Evolutionary conservation across 2,888 invertebrate species (phyloP).

Genomic region (Philereme transversata): DNA sequence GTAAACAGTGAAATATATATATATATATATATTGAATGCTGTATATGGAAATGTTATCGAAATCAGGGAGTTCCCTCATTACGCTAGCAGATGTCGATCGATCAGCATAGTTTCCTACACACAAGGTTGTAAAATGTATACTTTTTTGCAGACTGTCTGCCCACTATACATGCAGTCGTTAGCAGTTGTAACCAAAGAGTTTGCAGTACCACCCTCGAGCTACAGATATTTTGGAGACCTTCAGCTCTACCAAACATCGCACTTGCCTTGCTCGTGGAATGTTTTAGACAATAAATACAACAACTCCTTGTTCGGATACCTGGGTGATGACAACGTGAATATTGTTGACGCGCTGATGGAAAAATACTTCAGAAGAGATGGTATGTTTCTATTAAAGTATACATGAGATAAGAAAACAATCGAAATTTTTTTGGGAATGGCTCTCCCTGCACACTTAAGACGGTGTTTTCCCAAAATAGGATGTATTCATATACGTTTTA

Average conservation of each 20-base stretch:
- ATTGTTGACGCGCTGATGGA: conserved; percentile 80
- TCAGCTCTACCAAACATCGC: conserved; percentile 71
- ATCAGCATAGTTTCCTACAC: too few relatives aligned
- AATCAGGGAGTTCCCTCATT: too few relatives aligned
- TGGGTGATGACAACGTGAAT: conserved; percentile 65
- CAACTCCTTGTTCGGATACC: conserved; percentile 74
- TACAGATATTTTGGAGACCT: conserved; percentile 75
- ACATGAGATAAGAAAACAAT: too few relatives aligned
- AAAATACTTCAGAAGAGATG: conserved; percentile 84
- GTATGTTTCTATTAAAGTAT: conserved; percentile 59
- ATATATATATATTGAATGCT: too few relatives aligned
- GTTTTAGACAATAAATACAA: conserved; percentile 83
- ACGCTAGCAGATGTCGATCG: too few relatives aligned
- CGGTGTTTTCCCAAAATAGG: too few relatives aligned
- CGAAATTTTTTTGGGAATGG: too few relatives aligned
- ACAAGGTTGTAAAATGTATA: too few relatives aligned
- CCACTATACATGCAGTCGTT: conserved; percentile 83
- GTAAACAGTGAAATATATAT: too few relatives aligned
- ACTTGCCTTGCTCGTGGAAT: conserved; percentile 76
- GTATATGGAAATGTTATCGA: too few relatives aligned
- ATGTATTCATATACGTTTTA: too few relatives aligned
- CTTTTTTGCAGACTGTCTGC: conserved; percentile 73
- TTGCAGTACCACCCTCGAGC: conserved; percentile 61
- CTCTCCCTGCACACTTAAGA: too few relatives aligned
- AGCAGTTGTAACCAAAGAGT: conserved; percentile 72